phyloP scores from a whole-genome alignment of 2,888 invertebrate genomes.

The Pocota personata region DNA sequence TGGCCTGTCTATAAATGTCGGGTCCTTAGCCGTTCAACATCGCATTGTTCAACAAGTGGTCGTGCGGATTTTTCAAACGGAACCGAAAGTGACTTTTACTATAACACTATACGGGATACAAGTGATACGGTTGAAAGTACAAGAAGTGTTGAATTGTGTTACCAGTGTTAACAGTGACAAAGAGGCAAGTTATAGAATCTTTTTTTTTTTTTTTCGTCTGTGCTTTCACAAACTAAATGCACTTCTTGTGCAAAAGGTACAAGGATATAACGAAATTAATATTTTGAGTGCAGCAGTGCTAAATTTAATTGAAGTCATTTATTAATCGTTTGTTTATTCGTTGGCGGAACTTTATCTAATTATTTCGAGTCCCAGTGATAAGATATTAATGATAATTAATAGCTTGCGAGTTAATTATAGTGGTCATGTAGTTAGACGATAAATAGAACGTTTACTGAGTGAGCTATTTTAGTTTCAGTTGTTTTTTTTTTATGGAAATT shows the following conservation, averaged over 20 bases:
- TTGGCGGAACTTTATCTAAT: background rate
- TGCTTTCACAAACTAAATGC: background rate
- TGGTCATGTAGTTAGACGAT: slow-evolving; percentile 11
- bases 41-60: slow-evolving; percentile 83
- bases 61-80: slow-evolving; percentile 62
- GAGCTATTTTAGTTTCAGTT: background rate
- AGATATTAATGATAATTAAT: background rate
- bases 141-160: slow-evolving; percentile 43
- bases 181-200: slow-evolving; percentile 55
- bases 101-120: slow-evolving; percentile 39
- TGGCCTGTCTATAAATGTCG: slow-evolving; percentile 79
- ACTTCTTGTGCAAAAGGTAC: background rate
- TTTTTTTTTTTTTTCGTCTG: background rate
- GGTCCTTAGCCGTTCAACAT: slow-evolving; percentile 76
- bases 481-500: background rate
- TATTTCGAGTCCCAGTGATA: background rate
- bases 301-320: background rate
- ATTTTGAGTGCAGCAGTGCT: background rate
- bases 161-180: slow-evolving; percentile 10
- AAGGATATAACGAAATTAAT: background rate
- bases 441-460: background rate
- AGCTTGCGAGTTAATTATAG: background rate
- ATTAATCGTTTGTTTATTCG: background rate
- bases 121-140: slow-evolving; percentile 13
- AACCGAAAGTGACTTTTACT: slow-evolving; percentile 39